phyloP scores from a whole-genome alignment of 2,888 invertebrate genomes.

The Merodon equestris region DNA sequence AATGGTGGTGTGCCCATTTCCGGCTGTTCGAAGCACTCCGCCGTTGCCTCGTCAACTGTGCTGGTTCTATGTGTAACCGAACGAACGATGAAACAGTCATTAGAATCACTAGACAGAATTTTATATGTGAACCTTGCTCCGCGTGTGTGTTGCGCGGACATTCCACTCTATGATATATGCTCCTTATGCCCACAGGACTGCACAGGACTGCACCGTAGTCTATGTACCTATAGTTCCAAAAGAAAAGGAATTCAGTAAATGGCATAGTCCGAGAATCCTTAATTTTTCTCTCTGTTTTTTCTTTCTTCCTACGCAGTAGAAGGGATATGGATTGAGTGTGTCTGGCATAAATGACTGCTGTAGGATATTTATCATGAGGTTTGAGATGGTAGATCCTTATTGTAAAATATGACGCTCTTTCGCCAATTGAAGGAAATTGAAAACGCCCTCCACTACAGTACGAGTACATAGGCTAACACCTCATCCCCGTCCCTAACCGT shows the following conservation, averaged over 20 bases:
- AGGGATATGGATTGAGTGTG: conserved; percentile 30
- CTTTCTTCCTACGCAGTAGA: conserved; percentile 49
- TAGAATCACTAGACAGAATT: conserved; percentile 67
- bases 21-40: too few species aligned
- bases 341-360: conserved; percentile 62
- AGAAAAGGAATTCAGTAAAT: conserved; percentile 54
- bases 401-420: conserved; percentile 67
- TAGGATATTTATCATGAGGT: conserved; percentile 53
- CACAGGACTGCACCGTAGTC: background rate
- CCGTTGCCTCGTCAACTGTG: too few species aligned
- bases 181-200: conserved; percentile 4
- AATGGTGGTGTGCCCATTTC: too few species aligned
- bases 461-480: conserved; percentile 10
- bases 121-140: conserved; percentile 60
- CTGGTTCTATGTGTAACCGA: too few species aligned
- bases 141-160: conserved; percentile 49
- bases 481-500: background rate
- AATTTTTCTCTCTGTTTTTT: conserved; percentile 57
- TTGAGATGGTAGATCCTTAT: conserved; percentile 51
- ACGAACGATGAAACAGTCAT: conserved; percentile 60
- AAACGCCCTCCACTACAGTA: conserved; percentile 29
- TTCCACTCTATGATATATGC: conserved; percentile 55
- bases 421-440: conserved; percentile 68
- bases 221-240: conserved; percentile 9
- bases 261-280: conserved; percentile 54